Percentiles rank a stretch among this genome's conserved stretches.
These are phyloP conservation scores for Thysanoteuthis rhombus DNA, from an alignment of 2,888 invertebrate species.

Conservation along the genomic window DNA sequence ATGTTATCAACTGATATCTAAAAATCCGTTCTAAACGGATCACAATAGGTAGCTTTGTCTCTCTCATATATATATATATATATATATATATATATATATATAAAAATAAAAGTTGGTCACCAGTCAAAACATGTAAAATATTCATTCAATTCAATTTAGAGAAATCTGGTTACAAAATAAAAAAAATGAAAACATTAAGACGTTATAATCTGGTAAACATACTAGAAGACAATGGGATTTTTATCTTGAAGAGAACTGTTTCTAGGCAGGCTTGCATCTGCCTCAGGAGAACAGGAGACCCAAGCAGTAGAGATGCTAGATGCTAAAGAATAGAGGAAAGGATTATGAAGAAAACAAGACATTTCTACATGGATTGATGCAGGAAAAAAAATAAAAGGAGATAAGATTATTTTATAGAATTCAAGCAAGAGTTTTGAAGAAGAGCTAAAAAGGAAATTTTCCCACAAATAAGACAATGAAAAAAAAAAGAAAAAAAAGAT, in stretches of 20 bases:
- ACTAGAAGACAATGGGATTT: neutral
- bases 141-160: too few species aligned
- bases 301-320: neutral
- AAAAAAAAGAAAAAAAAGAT: neutral
- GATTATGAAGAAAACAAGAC: neutral
- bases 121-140: too few species aligned
- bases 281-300: neutral
- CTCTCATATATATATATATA: too few species aligned
- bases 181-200: neutral
- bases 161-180: neutral
- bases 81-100: too few species aligned
- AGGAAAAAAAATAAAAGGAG: neutral
- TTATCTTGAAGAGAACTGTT: neutral
- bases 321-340: neutral
- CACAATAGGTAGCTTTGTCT: too few species aligned
- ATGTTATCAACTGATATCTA: too few species aligned
- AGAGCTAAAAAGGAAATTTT: neutral
- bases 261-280: neutral
- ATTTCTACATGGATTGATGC: neutral
- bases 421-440: too few species aligned
- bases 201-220: neutral
- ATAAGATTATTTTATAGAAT: too few species aligned
- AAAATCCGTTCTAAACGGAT: too few species aligned
- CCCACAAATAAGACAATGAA: neutral
- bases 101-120: too few species aligned